These are phyloP conservation scores for Sminthopsis crassicaudata DNA, from an alignment of 2,113 vertebrate species.

Conservation along the genomic window DNA sequence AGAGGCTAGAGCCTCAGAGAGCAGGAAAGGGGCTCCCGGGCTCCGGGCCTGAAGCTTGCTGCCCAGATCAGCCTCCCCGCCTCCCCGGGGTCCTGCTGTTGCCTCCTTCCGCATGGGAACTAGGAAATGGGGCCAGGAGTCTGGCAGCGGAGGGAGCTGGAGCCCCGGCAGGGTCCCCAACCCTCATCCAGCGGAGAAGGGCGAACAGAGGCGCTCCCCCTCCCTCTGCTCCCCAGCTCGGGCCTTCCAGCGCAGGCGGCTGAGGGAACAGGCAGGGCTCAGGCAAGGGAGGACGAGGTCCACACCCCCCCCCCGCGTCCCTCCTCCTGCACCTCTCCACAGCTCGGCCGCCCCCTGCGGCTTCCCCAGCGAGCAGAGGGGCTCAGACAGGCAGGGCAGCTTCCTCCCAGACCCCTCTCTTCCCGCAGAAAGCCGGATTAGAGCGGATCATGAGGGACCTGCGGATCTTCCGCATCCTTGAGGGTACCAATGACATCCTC, in stretches of 20 bases:
- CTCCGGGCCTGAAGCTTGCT: background rate
- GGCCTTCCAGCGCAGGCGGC: too few relatives aligned
- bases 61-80: background rate
- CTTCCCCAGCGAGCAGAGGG: background rate
- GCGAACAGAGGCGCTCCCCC: too few relatives aligned
- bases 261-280: too few relatives aligned
- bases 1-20: background rate
- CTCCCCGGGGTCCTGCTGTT: background rate
- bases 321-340: too few relatives aligned
- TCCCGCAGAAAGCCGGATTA: slow-evolving; percentile 41
- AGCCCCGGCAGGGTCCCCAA: background rate
- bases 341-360: too few relatives aligned
- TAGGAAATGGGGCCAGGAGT: background rate
- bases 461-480: slow-evolving; percentile 27
- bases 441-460: slow-evolving; percentile 27
- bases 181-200: too few relatives aligned
- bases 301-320: too few relatives aligned
- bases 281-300: too few relatives aligned
- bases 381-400: background rate
- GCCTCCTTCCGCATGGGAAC: background rate
- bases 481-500: slow-evolving; percentile 44
- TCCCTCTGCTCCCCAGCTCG: background rate
- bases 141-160: background rate
- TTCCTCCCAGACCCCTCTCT: slow-evolving; percentile 24
- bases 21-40: too few relatives aligned